Percentiles rank a stretch among this genome's conserved stretches.
Conservation (phyloP, 2,113 vertebrate genomes). For the Rhinolophus sinicus region DNA sequence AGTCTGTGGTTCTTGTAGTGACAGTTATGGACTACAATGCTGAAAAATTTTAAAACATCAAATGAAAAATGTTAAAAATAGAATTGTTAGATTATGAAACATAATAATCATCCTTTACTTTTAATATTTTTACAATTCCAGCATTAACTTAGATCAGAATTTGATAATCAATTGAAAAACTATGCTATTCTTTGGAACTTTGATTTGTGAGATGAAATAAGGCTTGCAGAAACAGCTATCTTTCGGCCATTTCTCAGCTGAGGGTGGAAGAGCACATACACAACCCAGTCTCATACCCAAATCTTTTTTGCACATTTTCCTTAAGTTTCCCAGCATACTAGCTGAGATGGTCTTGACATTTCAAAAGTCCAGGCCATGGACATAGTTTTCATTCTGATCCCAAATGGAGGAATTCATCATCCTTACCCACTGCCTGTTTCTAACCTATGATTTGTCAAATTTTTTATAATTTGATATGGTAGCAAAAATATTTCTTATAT, state of each 20-base stretch:
- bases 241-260: not conserved
- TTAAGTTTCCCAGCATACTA: not conserved
- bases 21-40: not conserved
- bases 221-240: not conserved
- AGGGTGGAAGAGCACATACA: not conserved
- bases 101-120: not conserved
- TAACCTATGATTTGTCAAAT: not conserved
- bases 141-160: conserved; percentile 28
- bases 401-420: not conserved
- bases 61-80: not conserved
- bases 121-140: not conserved
- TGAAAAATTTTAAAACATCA: conserved; percentile 26
- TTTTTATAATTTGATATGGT: conserved; percentile 32
- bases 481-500: conserved; percentile 48
- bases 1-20: not conserved
- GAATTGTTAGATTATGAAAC: conserved; percentile 4
- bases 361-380: not conserved
- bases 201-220: not conserved
- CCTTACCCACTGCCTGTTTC: not conserved
- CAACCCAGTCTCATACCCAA: not conserved
- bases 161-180: not conserved
- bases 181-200: not conserved
- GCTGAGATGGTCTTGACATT: not conserved
- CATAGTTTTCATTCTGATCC: not conserved
- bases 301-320: not conserved